Base-by-base conservation (phyloP, 2,113 vertebrate species). In the Hemiscyllium ocellatum region DNA sequence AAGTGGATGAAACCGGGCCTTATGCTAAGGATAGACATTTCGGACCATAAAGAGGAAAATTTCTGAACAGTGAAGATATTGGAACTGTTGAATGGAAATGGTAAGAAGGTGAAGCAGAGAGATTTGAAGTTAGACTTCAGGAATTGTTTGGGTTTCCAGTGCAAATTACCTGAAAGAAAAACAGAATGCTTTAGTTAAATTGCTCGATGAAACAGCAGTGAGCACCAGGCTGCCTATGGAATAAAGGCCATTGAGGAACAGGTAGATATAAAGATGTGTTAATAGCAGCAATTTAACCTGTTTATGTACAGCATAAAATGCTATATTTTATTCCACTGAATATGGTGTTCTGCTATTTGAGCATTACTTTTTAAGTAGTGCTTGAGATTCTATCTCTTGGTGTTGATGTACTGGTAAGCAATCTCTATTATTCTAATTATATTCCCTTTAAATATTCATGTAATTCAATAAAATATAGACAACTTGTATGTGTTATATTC, bases 401-500 rank as follows among this genome's bases (percentile, higher is more conserved):
- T 94, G 69, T 70, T 66, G 69, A 90, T 17, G 52, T 94, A 13
- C 65, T 70, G 66, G 66, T 94, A 70, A 94, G 24, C 24, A 94
- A 37, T 26, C 66, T 10, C 65, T 70, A 94, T 94, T 70, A 50
- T 70, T 37, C 70, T 94, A 94, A 22, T 94, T 94, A 70, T 47
- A 47, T 47, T 8, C 42, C 50, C 66, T 70, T 70, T 94, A 70
- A 70, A 70, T 70, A 70, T 94, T 94, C 42, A 94, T 70, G 12
- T 3, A 70, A 47, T 69, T 94, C 26, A 94, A 47, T 72, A 42
- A 94, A 94, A 72, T 94, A 94, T 94, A 70, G 68, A 7, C 22
- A 94, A 47, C 66, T 20, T 94, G 66, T 68, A 42, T 69, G 70
- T 69, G 70, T 94, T 94, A 94, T 50, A 70, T 94, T 94, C 22